Evolutionary conservation across 2,797 vertebrate genomes (phyloP).

Genomic region (Fistularia commersonii): DNA sequence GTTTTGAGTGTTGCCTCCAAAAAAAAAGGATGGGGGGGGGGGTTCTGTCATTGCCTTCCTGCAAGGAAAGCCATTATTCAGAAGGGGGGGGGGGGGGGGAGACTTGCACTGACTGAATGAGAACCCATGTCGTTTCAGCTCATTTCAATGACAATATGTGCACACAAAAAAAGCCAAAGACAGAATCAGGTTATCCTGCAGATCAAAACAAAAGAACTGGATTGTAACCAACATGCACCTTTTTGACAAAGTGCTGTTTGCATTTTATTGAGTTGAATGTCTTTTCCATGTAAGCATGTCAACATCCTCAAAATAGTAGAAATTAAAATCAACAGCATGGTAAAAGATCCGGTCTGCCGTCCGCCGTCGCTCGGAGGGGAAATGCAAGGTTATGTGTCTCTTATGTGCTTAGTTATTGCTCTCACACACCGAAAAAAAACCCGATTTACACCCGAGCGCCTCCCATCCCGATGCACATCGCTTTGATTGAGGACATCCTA

Average conservation of each 20-base stretch:
- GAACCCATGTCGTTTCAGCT: no score
- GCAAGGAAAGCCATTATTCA: no score
- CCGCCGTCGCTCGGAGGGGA: constrained; percentile 33
- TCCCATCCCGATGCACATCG: constrained; percentile 41
- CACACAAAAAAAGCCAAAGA: not conserved
- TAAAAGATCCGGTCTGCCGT: constrained; percentile 65
- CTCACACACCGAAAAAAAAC: not conserved
- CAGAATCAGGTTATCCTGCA: not conserved
- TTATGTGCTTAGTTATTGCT: no score
- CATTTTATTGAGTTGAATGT: constrained; percentile 69
- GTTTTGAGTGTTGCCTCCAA: no score
- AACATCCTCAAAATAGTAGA: constrained; percentile 69
- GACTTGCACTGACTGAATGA: no score
- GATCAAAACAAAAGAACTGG: constrained; percentile 19
- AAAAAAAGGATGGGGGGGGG: no score
- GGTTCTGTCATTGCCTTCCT: no score
- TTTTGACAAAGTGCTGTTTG: constrained; percentile 70
- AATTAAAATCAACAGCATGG: constrained; percentile 68
- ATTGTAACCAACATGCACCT: constrained; percentile 23
- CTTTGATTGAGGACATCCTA: no score
- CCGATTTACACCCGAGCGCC: constrained; percentile 27
- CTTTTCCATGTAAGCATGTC: constrained; percentile 57
- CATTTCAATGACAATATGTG: no score
- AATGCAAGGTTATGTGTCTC: constrained; percentile 8
- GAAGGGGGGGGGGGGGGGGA: no score